These are phyloP conservation scores for Cephus cinctus DNA, from an alignment of 1,140 invertebrate genomes.

Conservation along the genomic window DNA sequence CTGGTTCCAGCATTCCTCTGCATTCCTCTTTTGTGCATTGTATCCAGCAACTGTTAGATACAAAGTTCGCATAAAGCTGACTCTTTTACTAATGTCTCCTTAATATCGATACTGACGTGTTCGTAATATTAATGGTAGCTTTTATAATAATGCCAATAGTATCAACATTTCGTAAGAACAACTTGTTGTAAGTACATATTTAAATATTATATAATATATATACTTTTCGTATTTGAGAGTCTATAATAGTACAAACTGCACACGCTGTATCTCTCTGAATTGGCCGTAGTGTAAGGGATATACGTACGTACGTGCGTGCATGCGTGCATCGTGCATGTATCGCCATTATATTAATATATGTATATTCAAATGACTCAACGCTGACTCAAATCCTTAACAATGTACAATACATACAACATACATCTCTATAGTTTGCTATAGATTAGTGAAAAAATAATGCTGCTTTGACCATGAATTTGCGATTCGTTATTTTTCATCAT, in stretches of 20 bases:
- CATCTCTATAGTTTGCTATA: conserved; percentile 34
- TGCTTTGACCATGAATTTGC: conserved; percentile 52
- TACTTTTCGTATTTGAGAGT: conserved; percentile 12
- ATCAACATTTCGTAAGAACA: conserved; percentile 41
- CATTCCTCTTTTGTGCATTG: too few relatives aligned
- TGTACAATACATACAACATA: conserved; percentile 47
- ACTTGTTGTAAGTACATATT: conserved; percentile 31
- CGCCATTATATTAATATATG: conserved; percentile 16
- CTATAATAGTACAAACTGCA: too few relatives aligned
- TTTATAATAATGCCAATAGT: conserved; percentile 19
- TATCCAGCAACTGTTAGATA: too few relatives aligned
- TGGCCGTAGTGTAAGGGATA: conserved; percentile 12
- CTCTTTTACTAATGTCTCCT: too few relatives aligned
- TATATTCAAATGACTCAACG: conserved; percentile 21
- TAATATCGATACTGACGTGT: too few relatives aligned
- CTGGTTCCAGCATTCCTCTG: too few relatives aligned
- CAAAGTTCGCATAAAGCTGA: too few relatives aligned
- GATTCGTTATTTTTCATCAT: too few relatives aligned
- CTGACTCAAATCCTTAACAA: conserved; percentile 14
- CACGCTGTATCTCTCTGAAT: too few relatives aligned
- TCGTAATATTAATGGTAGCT: too few relatives aligned
- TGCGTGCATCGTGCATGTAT: conserved; percentile 9
- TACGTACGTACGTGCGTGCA: conserved; percentile 6
- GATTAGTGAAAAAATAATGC: conserved; percentile 56
- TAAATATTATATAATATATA: conserved; percentile 20